Conservation (phyloP, 1,140 invertebrate genomes). For the Drosophila chauvacae region DNA sequence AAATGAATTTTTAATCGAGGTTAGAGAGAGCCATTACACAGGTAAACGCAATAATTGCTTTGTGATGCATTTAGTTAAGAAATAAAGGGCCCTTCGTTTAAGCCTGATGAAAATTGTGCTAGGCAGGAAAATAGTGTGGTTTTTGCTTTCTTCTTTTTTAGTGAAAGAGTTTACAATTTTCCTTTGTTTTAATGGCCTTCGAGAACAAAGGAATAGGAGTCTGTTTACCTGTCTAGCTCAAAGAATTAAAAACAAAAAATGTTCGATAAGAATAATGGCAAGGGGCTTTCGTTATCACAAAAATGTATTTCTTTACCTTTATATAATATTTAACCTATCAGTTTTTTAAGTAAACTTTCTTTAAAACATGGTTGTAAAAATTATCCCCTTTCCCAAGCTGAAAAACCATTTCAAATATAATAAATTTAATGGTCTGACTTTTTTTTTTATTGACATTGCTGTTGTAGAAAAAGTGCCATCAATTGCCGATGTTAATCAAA, state of each 20-base stretch:
- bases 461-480: conserved; percentile 29
- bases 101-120: not conserved
- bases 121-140: not conserved
- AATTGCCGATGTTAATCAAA: conserved; percentile 58
- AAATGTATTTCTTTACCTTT: not conserved
- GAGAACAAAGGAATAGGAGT: not conserved
- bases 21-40: conserved; percentile 38
- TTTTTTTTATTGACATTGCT: conserved; percentile 2
- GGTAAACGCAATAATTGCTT: conserved; percentile 42
- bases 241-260: not conserved
- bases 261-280: conserved; percentile 1
- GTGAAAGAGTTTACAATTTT: not conserved
- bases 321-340: not conserved
- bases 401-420: conserved; percentile 30
- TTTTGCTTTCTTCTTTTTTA: too few species aligned
- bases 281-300: not conserved
- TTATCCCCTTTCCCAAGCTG: too few species aligned
- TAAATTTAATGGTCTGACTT: conserved; percentile 22
- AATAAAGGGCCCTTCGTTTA: conserved; percentile 9
- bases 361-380: not conserved
- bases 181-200: not conserved
- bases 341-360: too few species aligned
- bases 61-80: conserved; percentile 23
- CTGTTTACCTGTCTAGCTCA: not conserved
- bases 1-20: conserved; percentile 50